Evolutionary conservation across 2,797 vertebrate genomes (phyloP).

Genomic region (Neoniphon sammara): DNA sequence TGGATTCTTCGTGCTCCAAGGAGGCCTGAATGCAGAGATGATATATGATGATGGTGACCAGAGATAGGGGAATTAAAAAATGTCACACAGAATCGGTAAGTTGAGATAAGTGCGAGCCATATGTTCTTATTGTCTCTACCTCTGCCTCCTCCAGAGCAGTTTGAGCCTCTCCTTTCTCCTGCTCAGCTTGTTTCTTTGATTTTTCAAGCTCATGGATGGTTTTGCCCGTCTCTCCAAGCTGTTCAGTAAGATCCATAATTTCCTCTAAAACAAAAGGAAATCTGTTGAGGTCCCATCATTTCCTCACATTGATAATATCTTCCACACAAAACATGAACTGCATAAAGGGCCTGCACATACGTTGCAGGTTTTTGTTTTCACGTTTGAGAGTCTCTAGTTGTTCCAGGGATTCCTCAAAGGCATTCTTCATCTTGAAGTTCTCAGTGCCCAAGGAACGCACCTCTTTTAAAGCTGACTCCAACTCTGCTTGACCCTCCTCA

Average conservation of each 20-base stretch:
- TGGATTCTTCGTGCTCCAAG: constrained; percentile 84
- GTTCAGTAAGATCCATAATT: constrained; percentile 82
- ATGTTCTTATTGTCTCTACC: constrained; percentile 57
- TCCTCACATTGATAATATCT: not conserved
- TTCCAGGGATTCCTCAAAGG: constrained; percentile 82
- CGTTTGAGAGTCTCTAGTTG: constrained; percentile 81
- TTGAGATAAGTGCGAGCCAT: not conserved
- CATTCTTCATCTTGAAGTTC: constrained; percentile 84
- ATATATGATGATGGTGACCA: no score
- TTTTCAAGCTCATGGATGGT: constrained; percentile 83
- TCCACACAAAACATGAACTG: not conserved
- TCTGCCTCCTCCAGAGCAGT: constrained; percentile 82
- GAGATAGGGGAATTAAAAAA: no score
- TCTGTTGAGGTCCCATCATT: not conserved
- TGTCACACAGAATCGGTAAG: no score
- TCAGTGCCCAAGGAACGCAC: constrained; percentile 78
- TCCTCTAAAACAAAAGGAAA: constrained; percentile 72
- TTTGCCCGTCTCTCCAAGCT: constrained; percentile 81
- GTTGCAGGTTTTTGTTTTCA: constrained; percentile 83
- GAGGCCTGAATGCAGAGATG: constrained; percentile 71
- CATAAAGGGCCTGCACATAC: constrained; percentile 15
- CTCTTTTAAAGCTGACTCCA: constrained; percentile 81
- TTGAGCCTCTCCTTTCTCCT: constrained; percentile 81
- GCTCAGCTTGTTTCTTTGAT: constrained; percentile 81
- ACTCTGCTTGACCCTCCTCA: constrained; percentile 79